Base-by-base conservation (phyloP, 2,888 invertebrate genomes). In the Oscheius sp. region DNA sequence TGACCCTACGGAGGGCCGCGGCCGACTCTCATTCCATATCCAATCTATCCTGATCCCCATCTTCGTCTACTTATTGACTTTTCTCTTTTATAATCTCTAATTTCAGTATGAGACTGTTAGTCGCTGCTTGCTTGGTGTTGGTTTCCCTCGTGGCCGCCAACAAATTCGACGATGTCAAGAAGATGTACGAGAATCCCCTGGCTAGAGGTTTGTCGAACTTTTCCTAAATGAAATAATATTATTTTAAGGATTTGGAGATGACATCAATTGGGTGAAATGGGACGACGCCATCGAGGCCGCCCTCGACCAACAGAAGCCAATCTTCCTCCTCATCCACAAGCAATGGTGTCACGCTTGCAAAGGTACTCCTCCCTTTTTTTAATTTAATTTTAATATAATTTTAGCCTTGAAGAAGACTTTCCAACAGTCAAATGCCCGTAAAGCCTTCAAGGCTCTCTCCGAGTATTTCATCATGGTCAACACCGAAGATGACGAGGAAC, bases 291-390 rank as follows among this genome's bases (percentile, higher is more conserved):
- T 87, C 41, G 88, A 88, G 72, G 84, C 82, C 0, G 86, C 88
- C 9, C 73, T 88, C 46, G 85, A 86, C 72, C 76, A 77, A 58
- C 78, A 87, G 72, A 90, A 89, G 80, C 90, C 90, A 29, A 79
- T 90, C 72, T 89, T 90, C 88, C 78, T 90, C 69, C 78, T 90
- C 21, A 89, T 90, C 49, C 90, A 90, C 85, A 90, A 90, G 79
- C 85, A 89, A 2, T 90, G 90, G 90, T 90, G 90, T 83, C 89
- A 90, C 45, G 90, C 90, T 43, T 90, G 90, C 86, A 89, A 89
- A 89, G 81, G 87, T 87, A 35, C 16, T 7, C 23, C 18, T 29
- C 7, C n/a, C n/a, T 25, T 69, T 23, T 52, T 49, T 52, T 49
- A 27, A 2, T 61, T 18, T 41, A 1, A 2, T 53, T 2, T 21